Conservation (phyloP, 2,113 vertebrate species). For the Campylomormyrus tamandua region DNA sequence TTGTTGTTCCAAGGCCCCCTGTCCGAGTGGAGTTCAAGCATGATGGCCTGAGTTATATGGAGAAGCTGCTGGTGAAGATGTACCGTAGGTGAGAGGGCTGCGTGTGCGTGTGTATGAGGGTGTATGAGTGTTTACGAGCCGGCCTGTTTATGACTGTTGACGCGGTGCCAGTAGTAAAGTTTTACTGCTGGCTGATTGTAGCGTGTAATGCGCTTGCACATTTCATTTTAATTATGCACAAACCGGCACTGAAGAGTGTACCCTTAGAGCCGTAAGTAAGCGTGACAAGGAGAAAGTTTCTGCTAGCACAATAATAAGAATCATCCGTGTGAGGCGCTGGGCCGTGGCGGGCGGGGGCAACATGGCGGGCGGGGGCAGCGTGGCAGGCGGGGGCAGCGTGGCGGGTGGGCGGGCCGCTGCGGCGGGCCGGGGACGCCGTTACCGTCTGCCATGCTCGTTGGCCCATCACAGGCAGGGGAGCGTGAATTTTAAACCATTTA, state of each 20-base stretch:
- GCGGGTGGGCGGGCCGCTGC: background rate
- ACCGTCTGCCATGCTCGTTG: background rate
- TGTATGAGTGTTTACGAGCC: background rate
- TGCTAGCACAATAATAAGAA: background rate
- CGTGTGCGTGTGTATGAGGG: background rate
- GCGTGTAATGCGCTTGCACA: slow-evolving; percentile 1
- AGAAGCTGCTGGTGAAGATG: slow-evolving; percentile 83
- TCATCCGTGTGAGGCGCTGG: background rate
- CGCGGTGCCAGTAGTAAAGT: background rate
- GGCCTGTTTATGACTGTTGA: background rate
- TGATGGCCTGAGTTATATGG: slow-evolving; percentile 73
- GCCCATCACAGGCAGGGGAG: background rate
- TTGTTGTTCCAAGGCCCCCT: slow-evolving; percentile 46
- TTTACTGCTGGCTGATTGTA: slow-evolving; percentile 4
- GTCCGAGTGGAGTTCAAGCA: slow-evolving; percentile 71
- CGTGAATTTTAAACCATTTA: background rate
- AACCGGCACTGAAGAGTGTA: background rate
- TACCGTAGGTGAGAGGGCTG: slow-evolving; percentile 69
- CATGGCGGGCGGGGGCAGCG: background rate
- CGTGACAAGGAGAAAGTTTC: background rate
- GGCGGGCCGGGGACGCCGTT: background rate
- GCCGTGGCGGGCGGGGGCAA: background rate
- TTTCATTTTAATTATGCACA: slow-evolving; percentile 4
- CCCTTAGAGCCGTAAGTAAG: slow-evolving; percentile 9
- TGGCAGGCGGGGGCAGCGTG: background rate